Evolutionary conservation across 2,113 vertebrate genomes (phyloP), one percentile per base, ranked within the genome.

Genomic region (Rostratula benghalensis): DNA sequence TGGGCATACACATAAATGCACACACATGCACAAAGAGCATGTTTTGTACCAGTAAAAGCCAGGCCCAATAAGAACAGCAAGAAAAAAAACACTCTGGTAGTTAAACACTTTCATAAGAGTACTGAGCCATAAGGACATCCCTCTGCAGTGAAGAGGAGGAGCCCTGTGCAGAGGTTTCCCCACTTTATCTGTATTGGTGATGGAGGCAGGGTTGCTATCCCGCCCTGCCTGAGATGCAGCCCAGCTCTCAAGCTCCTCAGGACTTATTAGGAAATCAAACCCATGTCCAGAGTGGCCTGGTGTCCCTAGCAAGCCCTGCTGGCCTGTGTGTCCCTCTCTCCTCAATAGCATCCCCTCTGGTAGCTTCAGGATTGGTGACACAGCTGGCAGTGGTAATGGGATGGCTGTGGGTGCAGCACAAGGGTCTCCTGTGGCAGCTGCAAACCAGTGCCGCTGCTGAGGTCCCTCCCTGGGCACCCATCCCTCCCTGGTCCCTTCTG

Each of bases 401-500:
- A 51, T 0, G 2, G 15, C 22, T 70, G n/a, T 0, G 0, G 73
- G 50, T 65, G 41, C 64, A 69, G 6, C 35, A 75, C 2, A 25
- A 84, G 28, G 30, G 10, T 11, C 12, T 91, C 59, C n/a, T 48
- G 59, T 25, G 25, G 65, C 73, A 77, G 69, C 30, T 69, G 59
- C 69, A 70, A 77, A 87, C 6, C 4, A 5, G n/a, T 37, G 57
- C 11, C 1, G 0, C 33, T 61, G 50, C 50, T 74, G 54, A 78
- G 50, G 3, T 74, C 60, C 33, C 18, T 78, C 77, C 31, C 21
- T 7, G 21, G 35, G 9, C 5, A 18, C 23, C 33, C 54, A 45
- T 45, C 45, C 21, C 0, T 0, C 41, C 22, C 35, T 35, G n/a
- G 61, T 86, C 35, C 33, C 33, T 87, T 60, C 57, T 60, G 22